Evolutionary conservation across 2,113 vertebrate species (phyloP).

Genomic region (Sander lucioperca): DNA sequence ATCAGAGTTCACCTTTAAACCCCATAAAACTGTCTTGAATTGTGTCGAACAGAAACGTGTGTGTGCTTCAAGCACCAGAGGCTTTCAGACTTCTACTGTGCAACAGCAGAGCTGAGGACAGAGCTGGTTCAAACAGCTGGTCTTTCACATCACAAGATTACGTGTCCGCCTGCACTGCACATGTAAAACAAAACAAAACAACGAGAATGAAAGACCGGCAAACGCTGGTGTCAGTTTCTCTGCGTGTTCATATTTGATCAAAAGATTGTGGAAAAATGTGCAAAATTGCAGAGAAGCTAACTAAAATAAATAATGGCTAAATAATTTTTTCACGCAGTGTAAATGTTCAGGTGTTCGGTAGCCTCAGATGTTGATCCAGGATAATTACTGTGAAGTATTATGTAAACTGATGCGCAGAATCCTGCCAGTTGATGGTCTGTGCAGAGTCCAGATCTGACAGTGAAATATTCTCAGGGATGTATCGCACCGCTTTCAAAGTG

Average conservation of each 20-base stretch:
- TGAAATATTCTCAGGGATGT: conserved; percentile 42
- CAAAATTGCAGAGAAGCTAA: neutral
- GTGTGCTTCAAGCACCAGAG: neutral
- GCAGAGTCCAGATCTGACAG: conserved; percentile 17
- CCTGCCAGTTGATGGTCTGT: neutral
- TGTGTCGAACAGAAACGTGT: neutral
- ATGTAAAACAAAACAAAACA: neutral
- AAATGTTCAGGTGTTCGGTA: conserved; percentile 18
- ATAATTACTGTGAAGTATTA: neutral
- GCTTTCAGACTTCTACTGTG: neutral
- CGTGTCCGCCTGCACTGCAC: neutral
- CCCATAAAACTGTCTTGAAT: neutral
- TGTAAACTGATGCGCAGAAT: neutral
- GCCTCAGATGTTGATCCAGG: neutral
- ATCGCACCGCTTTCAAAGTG: conserved; percentile 6
- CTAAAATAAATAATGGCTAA: too few species aligned
- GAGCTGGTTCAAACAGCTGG: conserved; percentile 21
- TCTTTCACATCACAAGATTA: neutral
- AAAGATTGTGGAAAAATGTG: conserved; percentile 4
- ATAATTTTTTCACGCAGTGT: neutral
- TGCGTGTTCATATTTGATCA: neutral
- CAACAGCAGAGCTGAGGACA: neutral
- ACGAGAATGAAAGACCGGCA: too few species aligned
- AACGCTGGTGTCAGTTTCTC: neutral
- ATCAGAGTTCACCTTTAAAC: neutral